Base-by-base conservation (phyloP, 2,888 invertebrate genomes). In the Epinotia nisella region DNA sequence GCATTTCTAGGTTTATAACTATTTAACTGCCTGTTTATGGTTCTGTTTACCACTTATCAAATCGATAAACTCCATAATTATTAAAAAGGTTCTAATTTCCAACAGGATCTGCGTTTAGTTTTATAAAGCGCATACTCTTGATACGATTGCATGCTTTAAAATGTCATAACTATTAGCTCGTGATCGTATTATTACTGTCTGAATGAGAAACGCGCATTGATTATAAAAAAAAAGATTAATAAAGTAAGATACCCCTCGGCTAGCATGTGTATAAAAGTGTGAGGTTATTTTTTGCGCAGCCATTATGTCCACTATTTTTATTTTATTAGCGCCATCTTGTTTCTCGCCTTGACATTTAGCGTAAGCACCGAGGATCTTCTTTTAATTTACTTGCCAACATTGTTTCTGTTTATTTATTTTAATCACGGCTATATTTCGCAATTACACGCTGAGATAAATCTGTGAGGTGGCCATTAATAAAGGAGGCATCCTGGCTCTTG, bases 281-380 rank as follows among this genome's bases (percentile, higher is more conserved):
- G 69, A 68, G 56, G 66, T 64, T n/a, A 19, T 70, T 70, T 62
- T 59, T 53, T 45, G 74, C 60, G 69, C 24, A n/a, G 35, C 75
- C 62, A 76, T 79, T 81, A 82, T 64, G 76, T 75, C 78, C 75
- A 77, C 78, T 80, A 82, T 83, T 80, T 83, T 82, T 80, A 75
- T 83, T 86, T 68, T 82, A 78, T 82, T 80, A 85, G 79, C 82
- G 84, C 84, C 85, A 86, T 85, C 81, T 83, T 78, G 71, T 39
- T 78, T 75, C 65, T 90, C 79, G 82, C 91, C 91, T 92, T 92
- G 91, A 91, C 91, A 89, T 92, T 92, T 91, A 83, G 75, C 77
- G 76, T 69, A 62, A 59, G 78, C 79, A 79, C 80, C 78, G 82
- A 79, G 85, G 80, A 87, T 87, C 88, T 82, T 87, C 87, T 81